Conservation (phyloP, 2,888 invertebrate species). For the Ectobius pallidus region DNA sequence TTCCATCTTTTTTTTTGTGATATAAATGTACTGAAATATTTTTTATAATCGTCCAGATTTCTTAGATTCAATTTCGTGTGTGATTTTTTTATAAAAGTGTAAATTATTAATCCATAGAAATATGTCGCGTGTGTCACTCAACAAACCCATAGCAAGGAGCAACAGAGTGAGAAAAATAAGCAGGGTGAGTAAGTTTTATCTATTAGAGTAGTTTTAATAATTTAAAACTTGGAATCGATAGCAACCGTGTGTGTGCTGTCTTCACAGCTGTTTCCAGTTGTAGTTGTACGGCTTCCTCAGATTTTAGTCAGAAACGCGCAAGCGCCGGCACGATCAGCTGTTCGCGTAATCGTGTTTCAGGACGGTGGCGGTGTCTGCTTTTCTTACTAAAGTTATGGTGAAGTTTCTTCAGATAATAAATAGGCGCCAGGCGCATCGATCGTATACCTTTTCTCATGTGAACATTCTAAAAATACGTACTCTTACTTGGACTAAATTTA, state of each 20-base stretch:
- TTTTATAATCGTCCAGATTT: too few species aligned
- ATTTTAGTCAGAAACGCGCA: not conserved
- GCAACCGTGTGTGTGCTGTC: too few species aligned
- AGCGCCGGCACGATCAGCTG: constrained; percentile 31
- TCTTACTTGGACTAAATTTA: too few species aligned
- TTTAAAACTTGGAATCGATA: not conserved
- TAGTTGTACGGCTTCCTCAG: constrained; percentile 3
- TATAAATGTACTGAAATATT: too few species aligned
- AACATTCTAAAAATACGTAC: too few species aligned
- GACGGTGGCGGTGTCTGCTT: not conserved
- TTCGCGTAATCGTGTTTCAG: not conserved
- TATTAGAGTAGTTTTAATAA: not conserved
- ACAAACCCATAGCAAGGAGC: constrained; percentile 50
- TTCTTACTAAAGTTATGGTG: too few species aligned
- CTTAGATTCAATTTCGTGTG: not conserved
- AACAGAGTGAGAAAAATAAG: constrained; percentile 42
- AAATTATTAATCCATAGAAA: too few species aligned
- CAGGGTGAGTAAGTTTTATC: constrained; percentile 44
- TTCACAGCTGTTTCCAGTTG: not conserved
- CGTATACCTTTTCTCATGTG: too few species aligned
- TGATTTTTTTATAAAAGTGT: too few species aligned
- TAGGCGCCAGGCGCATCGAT: not conserved
- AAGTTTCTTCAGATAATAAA: not conserved
- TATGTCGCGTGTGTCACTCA: constrained; percentile 56
- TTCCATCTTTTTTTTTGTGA: too few species aligned